Conservation (phyloP, 2,888 invertebrate genomes). For the Terebella lapidaria region DNA sequence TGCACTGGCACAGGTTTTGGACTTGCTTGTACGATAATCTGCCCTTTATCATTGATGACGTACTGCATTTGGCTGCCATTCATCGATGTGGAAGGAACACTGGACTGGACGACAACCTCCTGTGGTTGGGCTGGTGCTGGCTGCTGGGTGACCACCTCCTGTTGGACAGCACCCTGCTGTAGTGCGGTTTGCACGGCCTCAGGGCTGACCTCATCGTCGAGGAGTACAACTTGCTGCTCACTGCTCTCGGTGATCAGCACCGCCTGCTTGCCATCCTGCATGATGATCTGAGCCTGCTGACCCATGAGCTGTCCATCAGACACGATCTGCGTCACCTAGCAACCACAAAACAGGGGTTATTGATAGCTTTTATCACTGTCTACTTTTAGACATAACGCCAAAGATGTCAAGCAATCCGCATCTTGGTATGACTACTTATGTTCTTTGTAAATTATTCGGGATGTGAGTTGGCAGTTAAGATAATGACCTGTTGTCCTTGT, state of each 20-base stretch:
- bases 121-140: neutral
- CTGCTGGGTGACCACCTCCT: neutral
- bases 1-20: neutral
- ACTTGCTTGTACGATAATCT: neutral
- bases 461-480: too few relatives aligned
- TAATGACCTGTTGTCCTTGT: neutral
- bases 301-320: conserved; percentile 3
- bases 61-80: neutral
- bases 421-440: too few relatives aligned
- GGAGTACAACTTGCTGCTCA: conserved; percentile 1
- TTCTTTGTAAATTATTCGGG: too few relatives aligned
- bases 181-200: neutral
- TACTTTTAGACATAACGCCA: too few relatives aligned
- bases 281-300: conserved; percentile 1
- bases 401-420: too few relatives aligned
- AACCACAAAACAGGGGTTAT: too few relatives aligned
- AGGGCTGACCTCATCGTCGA: neutral
- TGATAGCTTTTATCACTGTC: too few relatives aligned
- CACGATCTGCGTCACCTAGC: conserved; percentile 1
- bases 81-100: too few relatives aligned
- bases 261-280: conserved; percentile 2
- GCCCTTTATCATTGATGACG: neutral
- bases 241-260: neutral
- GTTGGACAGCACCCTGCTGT: neutral
- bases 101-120: neutral